phyloP scores from a whole-genome alignment of 1,140 invertebrate species.

The Adoxophyes honmai region DNA sequence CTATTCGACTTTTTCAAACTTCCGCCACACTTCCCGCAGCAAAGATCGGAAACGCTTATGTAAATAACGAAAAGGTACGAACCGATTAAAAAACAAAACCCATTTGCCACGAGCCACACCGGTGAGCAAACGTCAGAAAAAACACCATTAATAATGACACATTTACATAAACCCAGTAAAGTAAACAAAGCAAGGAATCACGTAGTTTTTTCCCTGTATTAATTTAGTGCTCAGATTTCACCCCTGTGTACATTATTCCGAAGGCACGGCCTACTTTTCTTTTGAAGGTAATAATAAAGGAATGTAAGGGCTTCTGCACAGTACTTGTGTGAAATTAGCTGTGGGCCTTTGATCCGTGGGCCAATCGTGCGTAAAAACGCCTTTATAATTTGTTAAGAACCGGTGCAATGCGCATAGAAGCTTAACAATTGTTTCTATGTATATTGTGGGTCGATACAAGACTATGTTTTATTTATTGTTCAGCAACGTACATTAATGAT shows the following conservation, averaged over 20 bases:
- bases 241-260: slow-evolving; percentile 48
- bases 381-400: slow-evolving; percentile 62
- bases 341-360: slow-evolving; percentile 66
- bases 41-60: slow-evolving; percentile 18
- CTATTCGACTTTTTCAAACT: too few species aligned
- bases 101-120: slow-evolving; percentile 66
- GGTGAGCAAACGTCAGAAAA: slow-evolving; percentile 49
- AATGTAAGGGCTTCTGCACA: slow-evolving; percentile 63
- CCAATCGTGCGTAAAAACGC: slow-evolving; percentile 63
- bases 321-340: slow-evolving; percentile 74
- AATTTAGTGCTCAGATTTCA: slow-evolving; percentile 71
- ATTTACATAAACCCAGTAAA: slow-evolving; percentile 69
- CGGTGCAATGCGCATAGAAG: slow-evolving; percentile 20
- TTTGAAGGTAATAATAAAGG: slow-evolving; percentile 65
- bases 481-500: too few species aligned
- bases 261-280: slow-evolving; percentile 56
- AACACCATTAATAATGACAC: slow-evolving; percentile 52
- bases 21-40: too few species aligned
- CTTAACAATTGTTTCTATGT: not conserved
- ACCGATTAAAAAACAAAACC: slow-evolving; percentile 46
- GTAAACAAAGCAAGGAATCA: slow-evolving; percentile 60
- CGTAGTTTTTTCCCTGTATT: slow-evolving; percentile 66
- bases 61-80: slow-evolving; percentile 9
- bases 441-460: too few species aligned
- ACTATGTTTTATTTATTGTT: too few species aligned